Evolutionary conservation across 2,113 vertebrate genomes (phyloP).

Genomic region (Hiodon tergisus): DNA sequence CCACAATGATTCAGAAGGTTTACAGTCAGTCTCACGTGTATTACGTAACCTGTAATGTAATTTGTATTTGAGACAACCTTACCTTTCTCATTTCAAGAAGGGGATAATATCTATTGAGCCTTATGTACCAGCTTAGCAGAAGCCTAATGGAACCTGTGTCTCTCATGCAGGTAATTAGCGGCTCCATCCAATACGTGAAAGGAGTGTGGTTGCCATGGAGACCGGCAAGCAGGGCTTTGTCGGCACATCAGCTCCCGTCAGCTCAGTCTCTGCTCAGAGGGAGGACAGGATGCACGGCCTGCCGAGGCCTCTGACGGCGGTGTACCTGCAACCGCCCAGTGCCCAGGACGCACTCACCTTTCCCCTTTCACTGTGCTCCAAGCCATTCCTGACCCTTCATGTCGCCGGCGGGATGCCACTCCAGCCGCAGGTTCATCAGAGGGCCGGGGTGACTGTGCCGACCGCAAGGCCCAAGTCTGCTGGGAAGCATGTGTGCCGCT

Average conservation of each 20-base stretch:
- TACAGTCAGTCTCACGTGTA: background rate
- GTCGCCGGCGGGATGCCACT: slow-evolving; percentile 70
- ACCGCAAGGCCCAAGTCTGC: slow-evolving; percentile 63
- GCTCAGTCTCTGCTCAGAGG: slow-evolving; percentile 46
- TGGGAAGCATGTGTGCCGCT: slow-evolving; percentile 80
- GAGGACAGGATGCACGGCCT: slow-evolving; percentile 51
- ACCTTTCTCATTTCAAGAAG: slow-evolving; percentile 19
- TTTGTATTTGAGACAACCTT: slow-evolving; percentile 5
- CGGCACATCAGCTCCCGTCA: slow-evolving; percentile 47
- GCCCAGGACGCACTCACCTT: slow-evolving; percentile 45
- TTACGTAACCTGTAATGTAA: background rate
- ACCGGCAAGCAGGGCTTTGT: slow-evolving; percentile 62
- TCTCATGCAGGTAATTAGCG: slow-evolving; percentile 66
- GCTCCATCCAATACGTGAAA: slow-evolving; percentile 52
- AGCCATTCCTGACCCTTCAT: slow-evolving; percentile 71
- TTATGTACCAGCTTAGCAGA: slow-evolving; percentile 20
- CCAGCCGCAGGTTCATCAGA: slow-evolving; percentile 35
- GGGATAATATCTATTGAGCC: slow-evolving; percentile 27
- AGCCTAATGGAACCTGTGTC: slow-evolving; percentile 52
- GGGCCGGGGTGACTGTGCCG: slow-evolving; percentile 31
- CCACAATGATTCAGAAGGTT: background rate
- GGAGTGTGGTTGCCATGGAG: slow-evolving; percentile 68
- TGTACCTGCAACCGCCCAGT: slow-evolving; percentile 67
- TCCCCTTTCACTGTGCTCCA: slow-evolving; percentile 51
- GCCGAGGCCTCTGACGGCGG: slow-evolving; percentile 58